Percentiles rank a stretch among this genome's conserved stretches.
These are phyloP conservation scores for Eristalinus sepulchralis DNA, from an alignment of 2,888 invertebrate genomes.

Conservation along the genomic window DNA sequence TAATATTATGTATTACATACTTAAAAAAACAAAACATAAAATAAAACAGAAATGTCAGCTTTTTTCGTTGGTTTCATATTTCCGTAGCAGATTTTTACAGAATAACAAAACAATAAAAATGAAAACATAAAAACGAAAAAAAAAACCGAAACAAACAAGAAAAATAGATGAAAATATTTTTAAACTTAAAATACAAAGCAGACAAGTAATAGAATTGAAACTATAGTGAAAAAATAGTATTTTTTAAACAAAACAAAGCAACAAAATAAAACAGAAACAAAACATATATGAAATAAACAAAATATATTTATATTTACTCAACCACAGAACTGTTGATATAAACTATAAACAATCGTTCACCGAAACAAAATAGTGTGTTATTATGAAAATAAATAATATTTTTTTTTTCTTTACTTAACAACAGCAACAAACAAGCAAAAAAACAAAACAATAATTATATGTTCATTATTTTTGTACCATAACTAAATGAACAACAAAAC, in stretches of 20 bases:
- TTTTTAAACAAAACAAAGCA: slow-evolving; percentile 56
- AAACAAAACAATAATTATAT: slow-evolving; percentile 22
- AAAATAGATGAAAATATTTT: slow-evolving; percentile 65
- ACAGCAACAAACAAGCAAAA: slow-evolving; percentile 10
- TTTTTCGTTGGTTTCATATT: slow-evolving; percentile 71
- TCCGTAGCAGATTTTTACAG: slow-evolving; percentile 71
- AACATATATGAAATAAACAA: slow-evolving; percentile 20
- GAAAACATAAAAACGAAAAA: slow-evolving; percentile 57
- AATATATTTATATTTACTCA: slow-evolving; percentile 71
- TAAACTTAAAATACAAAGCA: slow-evolving; percentile 46
- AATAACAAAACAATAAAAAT: slow-evolving; percentile 40
- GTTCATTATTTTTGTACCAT: slow-evolving; percentile 36
- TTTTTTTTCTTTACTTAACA: slow-evolving; percentile 25
- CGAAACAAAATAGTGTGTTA: slow-evolving; percentile 69
- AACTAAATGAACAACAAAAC: slow-evolving; percentile 29
- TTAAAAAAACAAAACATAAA: slow-evolving; percentile 22
- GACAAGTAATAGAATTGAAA: slow-evolving; percentile 67
- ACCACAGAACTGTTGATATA: slow-evolving; percentile 69
- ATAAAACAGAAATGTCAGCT: slow-evolving; percentile 56
- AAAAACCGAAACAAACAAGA: slow-evolving; percentile 56
- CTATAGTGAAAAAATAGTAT: slow-evolving; percentile 66
- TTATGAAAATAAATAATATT: slow-evolving; percentile 34
- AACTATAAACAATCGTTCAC: slow-evolving; percentile 72
- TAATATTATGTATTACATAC: slow-evolving; percentile 20
- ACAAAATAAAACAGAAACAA: slow-evolving; percentile 38